phyloP scores from a whole-genome alignment of 2,888 invertebrate species.

The Kuschelorhynchus macadamiae region DNA sequence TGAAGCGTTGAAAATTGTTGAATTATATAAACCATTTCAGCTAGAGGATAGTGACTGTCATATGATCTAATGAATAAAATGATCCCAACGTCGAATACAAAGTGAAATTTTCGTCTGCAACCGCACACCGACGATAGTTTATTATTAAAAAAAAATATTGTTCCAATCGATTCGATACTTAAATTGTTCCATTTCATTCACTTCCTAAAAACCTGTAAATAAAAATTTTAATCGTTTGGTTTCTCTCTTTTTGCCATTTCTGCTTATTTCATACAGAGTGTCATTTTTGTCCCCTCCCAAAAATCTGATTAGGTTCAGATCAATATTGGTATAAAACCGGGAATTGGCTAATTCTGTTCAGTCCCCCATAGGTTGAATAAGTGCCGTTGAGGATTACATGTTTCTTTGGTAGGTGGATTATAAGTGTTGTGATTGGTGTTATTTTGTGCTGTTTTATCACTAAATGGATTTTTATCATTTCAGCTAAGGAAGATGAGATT shows the following conservation, averaged over 20 bases:
- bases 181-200: constrained; percentile 59
- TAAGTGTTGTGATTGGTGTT: constrained; percentile 48
- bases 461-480: constrained; percentile 52
- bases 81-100: constrained; percentile 28
- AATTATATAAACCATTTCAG: constrained; percentile 45
- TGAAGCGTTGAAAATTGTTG: constrained; percentile 26
- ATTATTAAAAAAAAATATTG: constrained; percentile 54
- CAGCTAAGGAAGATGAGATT: constrained; percentile 56
- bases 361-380: constrained; percentile 50
- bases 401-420: constrained; percentile 58
- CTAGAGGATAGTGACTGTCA: constrained; percentile 18
- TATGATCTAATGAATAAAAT: constrained; percentile 24
- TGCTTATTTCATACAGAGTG: constrained; percentile 44
- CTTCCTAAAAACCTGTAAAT: constrained; percentile 59
- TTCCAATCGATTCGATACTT: constrained; percentile 62
- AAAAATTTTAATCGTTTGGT: constrained; percentile 58
- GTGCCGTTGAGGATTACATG: constrained; percentile 52
- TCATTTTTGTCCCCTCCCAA: constrained; percentile 51
- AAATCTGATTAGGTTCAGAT: constrained; percentile 23
- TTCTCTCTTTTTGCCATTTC: constrained; percentile 57
- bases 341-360: constrained; percentile 52
- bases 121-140: constrained; percentile 54
- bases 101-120: constrained; percentile 58
- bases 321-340: constrained; percentile 56
- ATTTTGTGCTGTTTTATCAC: constrained; percentile 34